Conservation (phyloP, 2,888 invertebrate genomes). For the Drosophila nigricruria region DNA sequence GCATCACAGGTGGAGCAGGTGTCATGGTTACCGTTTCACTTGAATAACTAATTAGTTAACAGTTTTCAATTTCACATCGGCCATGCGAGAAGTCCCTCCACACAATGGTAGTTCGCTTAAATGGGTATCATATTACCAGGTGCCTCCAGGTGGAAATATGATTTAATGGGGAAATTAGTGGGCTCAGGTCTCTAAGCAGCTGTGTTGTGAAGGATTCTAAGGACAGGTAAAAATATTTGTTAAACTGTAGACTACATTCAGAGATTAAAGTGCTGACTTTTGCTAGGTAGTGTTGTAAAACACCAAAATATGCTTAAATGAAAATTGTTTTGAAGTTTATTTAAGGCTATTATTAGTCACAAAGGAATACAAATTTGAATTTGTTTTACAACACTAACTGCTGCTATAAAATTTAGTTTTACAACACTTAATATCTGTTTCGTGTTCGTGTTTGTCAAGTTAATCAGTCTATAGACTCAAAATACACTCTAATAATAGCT, state of each 20-base stretch:
- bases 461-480: too few relatives aligned
- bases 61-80: slow-evolving; percentile 3
- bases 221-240: neutral
- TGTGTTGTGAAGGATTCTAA: neutral
- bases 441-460: too few relatives aligned
- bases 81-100: neutral
- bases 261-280: too few relatives aligned
- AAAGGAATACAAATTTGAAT: too few relatives aligned
- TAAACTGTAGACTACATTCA: too few relatives aligned
- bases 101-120: neutral
- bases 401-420: too few relatives aligned
- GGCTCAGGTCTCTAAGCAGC: neutral
- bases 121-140: neutral
- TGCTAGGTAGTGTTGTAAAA: slow-evolving; percentile 3
- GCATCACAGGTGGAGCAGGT: neutral
- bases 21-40: neutral
- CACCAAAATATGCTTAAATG: too few relatives aligned
- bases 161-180: neutral
- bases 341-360: too few relatives aligned
- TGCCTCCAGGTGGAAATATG: neutral
- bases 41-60: slow-evolving; percentile 10
- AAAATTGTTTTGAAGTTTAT: too few relatives aligned
- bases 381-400: too few relatives aligned
- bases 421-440: too few relatives aligned
- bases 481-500: too few relatives aligned